Percentiles rank a stretch among this genome's conserved stretches.
phyloP scores from a whole-genome alignment of 2,888 invertebrate species.

The Aphodius granarius region DNA sequence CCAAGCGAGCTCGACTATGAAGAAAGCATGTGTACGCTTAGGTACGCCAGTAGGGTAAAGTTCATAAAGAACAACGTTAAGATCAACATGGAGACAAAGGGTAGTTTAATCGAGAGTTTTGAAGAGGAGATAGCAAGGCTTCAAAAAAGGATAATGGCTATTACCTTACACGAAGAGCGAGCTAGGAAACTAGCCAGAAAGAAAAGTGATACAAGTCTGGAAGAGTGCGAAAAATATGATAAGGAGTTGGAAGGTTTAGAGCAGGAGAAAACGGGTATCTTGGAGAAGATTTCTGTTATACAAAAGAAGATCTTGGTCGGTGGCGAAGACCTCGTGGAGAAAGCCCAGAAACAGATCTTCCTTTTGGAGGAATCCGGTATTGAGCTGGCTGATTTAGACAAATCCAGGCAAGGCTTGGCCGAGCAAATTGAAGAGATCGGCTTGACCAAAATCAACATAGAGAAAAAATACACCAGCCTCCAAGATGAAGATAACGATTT shows the following conservation, averaged over 20 bases:
- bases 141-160: constrained; percentile 61
- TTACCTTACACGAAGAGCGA: constrained; percentile 9
- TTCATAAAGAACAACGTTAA: constrained; percentile 92
- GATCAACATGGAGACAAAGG: constrained; percentile 92
- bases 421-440: constrained; percentile 82
- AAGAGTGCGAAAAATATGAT: constrained; percentile 29
- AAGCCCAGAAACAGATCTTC: constrained; percentile 86
- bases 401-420: constrained; percentile 75
- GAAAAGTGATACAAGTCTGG: constrained; percentile 50
- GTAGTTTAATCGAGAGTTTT: constrained; percentile 84
- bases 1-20: constrained; percentile 92
- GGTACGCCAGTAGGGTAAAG: constrained; percentile 95
- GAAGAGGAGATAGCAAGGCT: constrained; percentile 91
- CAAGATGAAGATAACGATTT: constrained; percentile 93
- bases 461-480: constrained; percentile 85
- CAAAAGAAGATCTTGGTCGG: constrained; percentile 94
- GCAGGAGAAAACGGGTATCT: constrained; percentile 56
- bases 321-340: constrained; percentile 94
- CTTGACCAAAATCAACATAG: constrained; percentile 83
- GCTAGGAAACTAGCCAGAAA: constrained; percentile 70
- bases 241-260: constrained; percentile 57
- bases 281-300: constrained; percentile 64
- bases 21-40: constrained; percentile 90
- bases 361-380: constrained; percentile 81
- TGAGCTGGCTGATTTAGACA: constrained; percentile 73